Conservation (phyloP, 2,113 vertebrate species). For the Corythaixoides concolor region DNA sequence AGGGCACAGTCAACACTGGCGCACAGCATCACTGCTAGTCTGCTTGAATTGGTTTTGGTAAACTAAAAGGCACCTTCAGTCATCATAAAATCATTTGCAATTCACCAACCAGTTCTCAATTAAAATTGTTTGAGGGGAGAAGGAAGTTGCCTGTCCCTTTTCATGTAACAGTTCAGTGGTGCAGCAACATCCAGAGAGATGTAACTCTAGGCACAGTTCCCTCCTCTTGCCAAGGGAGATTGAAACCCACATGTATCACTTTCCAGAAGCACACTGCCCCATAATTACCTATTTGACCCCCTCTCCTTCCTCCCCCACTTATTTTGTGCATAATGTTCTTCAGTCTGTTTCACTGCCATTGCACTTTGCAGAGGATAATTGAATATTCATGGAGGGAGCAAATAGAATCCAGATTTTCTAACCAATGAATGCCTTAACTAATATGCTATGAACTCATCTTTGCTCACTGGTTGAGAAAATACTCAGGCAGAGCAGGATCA, state of each 20-base stretch:
- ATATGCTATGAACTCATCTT: background rate
- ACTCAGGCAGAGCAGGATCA: background rate
- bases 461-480: background rate
- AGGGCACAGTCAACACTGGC: background rate
- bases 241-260: background rate
- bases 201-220: background rate
- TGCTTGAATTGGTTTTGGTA: background rate
- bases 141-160: background rate
- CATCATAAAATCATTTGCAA: background rate
- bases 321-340: background rate
- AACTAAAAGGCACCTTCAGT: background rate
- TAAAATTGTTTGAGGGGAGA: background rate
- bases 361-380: background rate
- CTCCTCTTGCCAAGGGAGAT: background rate
- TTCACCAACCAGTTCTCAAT: background rate
- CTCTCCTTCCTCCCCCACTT: accelerated
- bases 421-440: background rate
- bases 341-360: background rate
- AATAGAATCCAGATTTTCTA: background rate
- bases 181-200: background rate
- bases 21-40: background rate
- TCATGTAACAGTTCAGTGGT: background rate
- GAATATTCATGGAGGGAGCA: background rate
- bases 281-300: background rate
- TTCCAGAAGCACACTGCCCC: background rate